Conservation (phyloP, 2,888 invertebrate species). For the Caenorhabditis angaria region DNA sequence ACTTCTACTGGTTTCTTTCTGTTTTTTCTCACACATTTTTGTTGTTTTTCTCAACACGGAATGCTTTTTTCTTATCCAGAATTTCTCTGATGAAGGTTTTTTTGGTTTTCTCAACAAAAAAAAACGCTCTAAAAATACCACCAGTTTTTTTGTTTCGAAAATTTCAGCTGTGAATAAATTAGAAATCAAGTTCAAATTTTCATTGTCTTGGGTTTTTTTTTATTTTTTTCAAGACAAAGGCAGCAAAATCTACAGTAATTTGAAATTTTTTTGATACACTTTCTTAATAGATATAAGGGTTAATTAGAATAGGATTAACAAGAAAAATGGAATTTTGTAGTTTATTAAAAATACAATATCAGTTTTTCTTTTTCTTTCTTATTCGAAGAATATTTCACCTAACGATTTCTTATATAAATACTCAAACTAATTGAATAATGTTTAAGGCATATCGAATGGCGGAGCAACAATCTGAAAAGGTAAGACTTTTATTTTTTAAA, state of each 20-base stretch:
- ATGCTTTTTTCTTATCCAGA: too few relatives aligned
- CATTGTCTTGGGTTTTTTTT: constrained; percentile 14
- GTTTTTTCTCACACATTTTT: too few relatives aligned
- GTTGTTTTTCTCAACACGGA: background rate
- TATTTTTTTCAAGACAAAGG: constrained; percentile 1
- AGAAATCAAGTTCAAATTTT: too few relatives aligned
- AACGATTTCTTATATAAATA: background rate
- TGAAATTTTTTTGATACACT: too few relatives aligned
- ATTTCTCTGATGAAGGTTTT: too few relatives aligned
- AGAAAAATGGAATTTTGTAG: constrained; percentile 3
- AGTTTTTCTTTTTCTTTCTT: constrained; percentile 6
- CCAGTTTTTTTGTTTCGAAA: too few relatives aligned
- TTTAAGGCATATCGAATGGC: constrained; percentile 44
- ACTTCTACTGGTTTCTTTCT: too few relatives aligned
- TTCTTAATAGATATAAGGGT: background rate
- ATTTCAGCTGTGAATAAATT: too few relatives aligned
- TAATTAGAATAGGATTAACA: background rate
- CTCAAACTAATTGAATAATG: constrained; percentile 19
- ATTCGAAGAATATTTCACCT: constrained; percentile 3
- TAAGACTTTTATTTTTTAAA: background rate
- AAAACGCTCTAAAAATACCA: too few relatives aligned
- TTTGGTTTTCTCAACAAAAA: too few relatives aligned
- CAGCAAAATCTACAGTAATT: background rate
- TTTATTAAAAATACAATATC: constrained; percentile 11
- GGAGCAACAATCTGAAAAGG: constrained; percentile 37